Conservation (phyloP, 2,888 invertebrate species). For the Conistra vaccinii region DNA sequence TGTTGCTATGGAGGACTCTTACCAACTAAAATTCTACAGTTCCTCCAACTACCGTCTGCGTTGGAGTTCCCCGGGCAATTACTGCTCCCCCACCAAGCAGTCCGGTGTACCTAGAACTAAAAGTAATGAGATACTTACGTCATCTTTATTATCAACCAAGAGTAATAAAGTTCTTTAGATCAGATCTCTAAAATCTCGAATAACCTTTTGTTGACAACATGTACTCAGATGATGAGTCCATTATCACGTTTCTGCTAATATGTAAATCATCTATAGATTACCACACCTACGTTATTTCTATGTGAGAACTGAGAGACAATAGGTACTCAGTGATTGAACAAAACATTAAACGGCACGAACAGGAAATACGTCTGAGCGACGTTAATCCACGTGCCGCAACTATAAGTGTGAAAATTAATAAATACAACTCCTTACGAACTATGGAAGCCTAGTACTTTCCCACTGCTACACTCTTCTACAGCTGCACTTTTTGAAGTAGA, state of each 20-base stretch:
- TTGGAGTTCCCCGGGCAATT: background rate
- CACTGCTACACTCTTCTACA: too few relatives aligned
- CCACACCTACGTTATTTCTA: background rate
- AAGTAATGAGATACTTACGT: background rate
- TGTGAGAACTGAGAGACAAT: slow-evolving; percentile 24
- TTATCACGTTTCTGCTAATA: slow-evolving; percentile 25
- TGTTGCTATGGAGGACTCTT: background rate
- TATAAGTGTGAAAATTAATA: slow-evolving; percentile 32
- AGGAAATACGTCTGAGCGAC: slow-evolving; percentile 36
- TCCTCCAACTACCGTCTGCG: background rate
- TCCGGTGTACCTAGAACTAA: background rate
- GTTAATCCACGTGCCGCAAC: slow-evolving; percentile 35
- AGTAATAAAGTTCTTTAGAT: background rate
- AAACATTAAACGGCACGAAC: slow-evolving; percentile 56
- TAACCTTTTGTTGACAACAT: background rate
- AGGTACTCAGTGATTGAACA: slow-evolving; percentile 19
- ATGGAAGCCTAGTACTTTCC: slow-evolving; percentile 7
- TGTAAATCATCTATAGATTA: background rate
- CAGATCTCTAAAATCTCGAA: background rate
- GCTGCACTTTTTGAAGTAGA: too few relatives aligned
- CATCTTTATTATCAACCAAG: background rate
- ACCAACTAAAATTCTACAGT: background rate
- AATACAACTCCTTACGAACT: background rate
- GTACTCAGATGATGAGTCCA: background rate
- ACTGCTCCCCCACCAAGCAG: background rate